Evolutionary conservation across 1,140 invertebrate genomes (phyloP).

Genomic region (Drosophila leontia): DNA sequence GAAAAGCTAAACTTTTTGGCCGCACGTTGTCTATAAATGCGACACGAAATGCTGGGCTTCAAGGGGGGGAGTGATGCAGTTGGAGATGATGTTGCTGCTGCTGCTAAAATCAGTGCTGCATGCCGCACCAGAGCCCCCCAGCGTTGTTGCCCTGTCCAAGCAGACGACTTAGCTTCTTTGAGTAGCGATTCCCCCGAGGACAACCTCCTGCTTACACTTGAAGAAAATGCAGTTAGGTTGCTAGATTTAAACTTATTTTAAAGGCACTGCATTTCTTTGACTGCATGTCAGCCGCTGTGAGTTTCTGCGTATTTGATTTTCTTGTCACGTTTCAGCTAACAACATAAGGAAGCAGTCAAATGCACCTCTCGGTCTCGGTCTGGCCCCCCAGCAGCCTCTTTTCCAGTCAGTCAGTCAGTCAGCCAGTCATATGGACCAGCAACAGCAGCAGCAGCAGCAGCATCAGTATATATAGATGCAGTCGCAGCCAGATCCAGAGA

Average conservation of each 20-base stretch:
- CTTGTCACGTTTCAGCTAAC: constrained; percentile 81
- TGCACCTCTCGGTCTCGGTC: constrained; percentile 32
- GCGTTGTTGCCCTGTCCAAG: constrained; percentile 59
- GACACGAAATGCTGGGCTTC: constrained; percentile 76
- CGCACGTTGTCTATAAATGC: constrained; percentile 80
- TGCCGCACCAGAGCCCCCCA: constrained; percentile 49
- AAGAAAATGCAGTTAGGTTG: background rate
- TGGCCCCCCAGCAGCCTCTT: background rate
- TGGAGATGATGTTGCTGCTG: constrained; percentile 20
- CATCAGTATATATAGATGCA: constrained; percentile 1
- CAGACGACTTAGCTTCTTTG: background rate
- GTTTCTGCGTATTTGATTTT: constrained; percentile 81
- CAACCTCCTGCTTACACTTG: constrained; percentile 1
- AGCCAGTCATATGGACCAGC: constrained; percentile 19
- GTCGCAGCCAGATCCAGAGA: constrained; percentile 29
- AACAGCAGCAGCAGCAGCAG: constrained; percentile 11
- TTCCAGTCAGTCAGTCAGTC: constrained; percentile 37
- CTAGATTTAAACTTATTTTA: background rate
- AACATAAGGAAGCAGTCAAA: constrained; percentile 83
- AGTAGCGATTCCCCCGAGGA: background rate
- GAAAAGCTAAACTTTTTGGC: constrained; percentile 41
- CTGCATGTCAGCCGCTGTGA: constrained; percentile 34
- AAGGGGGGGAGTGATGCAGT: constrained; percentile 22
- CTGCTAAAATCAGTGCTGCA: constrained; percentile 58
- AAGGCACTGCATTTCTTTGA: constrained; percentile 4